Evolutionary conservation across 2,888 invertebrate genomes (phyloP), one percentile per base, ranked within the genome.

Genomic region (Metopia argyrocephala): DNA sequence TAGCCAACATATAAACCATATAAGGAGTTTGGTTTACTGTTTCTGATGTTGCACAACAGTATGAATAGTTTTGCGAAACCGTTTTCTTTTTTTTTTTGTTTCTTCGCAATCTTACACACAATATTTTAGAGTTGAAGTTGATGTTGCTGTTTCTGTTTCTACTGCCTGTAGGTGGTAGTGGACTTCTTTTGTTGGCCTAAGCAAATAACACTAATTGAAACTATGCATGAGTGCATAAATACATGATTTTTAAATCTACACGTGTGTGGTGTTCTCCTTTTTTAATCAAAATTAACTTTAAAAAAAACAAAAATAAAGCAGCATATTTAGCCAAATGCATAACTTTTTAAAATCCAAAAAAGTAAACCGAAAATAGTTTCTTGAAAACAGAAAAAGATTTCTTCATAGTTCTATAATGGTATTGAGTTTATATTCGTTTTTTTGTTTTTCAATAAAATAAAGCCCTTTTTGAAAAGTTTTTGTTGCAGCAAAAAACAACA

Each of bases 161-260:
- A 52, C 48, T 78, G 80, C 74, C 76, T 81, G 76, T 78, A 81
- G 80, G 80, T 81, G 78, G 50, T n/a, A 27, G 45, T 23, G 38
- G 46, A 46, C 50, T 50, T 38, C 57, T 64, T 57, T 65, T 45
- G 66, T 61, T 68, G 70, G 74, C 50, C 69, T 76, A 70, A 74
- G 76, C 69, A 81, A 81, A 81, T 81, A 81, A 81, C 76, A 78
- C 80, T 74, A 81, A 81, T 81, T 81, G 80, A 81, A 81, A 69
- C 38, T 74, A 78, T 74, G 78, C 76, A 78, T 78, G 76, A 74
- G 78, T 74, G 64, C 73, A 69, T 80, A 74, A n/a, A 74, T 76
- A 74, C 69, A 80, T 76, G 80, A 69, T 65, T 78, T 81, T 70
- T 50, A 66, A 78, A 74, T 74, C 69, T 74, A 74, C 76, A 81